phyloP scores from a whole-genome alignment of 1,140 invertebrate species.

The Bicyclus anynana region DNA sequence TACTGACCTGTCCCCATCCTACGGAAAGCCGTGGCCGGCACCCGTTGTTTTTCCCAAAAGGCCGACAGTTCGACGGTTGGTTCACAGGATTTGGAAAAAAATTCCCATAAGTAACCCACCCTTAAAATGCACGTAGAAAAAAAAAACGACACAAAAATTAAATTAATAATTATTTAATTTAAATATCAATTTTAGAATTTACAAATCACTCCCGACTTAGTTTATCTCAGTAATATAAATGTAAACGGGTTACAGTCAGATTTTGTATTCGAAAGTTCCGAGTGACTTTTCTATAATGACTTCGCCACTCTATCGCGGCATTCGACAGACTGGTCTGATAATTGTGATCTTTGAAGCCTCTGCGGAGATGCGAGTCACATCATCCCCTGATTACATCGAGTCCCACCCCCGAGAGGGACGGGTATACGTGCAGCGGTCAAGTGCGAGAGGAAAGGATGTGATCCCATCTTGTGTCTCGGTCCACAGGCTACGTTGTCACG shows the following conservation, averaged over 20 bases:
- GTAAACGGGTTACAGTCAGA: not conserved
- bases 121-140: not conserved
- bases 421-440: conserved; percentile 17
- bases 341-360: conserved; percentile 76
- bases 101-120: conserved; percentile 17
- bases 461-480: conserved; percentile 72
- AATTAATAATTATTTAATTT: not conserved
- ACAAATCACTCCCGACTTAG: not conserved
- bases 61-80: conserved; percentile 65
- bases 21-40: conserved; percentile 71
- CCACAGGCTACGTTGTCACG: conserved; percentile 75
- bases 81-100: conserved; percentile 17
- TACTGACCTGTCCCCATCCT: conserved; percentile 75
- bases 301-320: conserved; percentile 66
- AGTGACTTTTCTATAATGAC: conserved; percentile 59
- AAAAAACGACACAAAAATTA: not conserved
- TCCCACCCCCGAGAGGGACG: conserved; percentile 64
- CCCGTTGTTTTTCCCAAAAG: conserved; percentile 75
- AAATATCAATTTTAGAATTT: not conserved
- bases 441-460: conserved; percentile 48
- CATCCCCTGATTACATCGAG: conserved; percentile 76
- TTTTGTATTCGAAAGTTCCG: conserved; percentile 10
- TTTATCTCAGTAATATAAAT: not conserved
- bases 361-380: conserved; percentile 75
- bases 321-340: conserved; percentile 75